These are phyloP conservation scores for Pristionchus maxplancki DNA, from an alignment of 2,888 invertebrate species.

Conservation along the genomic window DNA sequence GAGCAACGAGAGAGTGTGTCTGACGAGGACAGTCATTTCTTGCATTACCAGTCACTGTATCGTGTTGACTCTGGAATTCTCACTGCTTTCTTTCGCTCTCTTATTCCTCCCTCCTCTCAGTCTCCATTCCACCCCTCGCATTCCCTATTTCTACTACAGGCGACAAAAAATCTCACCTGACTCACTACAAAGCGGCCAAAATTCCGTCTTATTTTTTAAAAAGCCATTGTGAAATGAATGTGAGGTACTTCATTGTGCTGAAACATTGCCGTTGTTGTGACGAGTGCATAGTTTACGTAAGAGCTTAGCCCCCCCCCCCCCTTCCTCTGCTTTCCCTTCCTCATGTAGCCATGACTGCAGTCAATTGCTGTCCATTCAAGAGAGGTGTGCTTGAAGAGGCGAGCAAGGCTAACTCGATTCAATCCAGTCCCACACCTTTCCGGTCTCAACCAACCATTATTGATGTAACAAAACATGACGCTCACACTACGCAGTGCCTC, in stretches of 20 bases:
- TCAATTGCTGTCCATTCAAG: not conserved
- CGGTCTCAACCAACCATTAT: not conserved
- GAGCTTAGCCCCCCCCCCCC: not conserved
- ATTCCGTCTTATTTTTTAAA: no score
- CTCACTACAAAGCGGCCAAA: not conserved
- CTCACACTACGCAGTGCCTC: not conserved
- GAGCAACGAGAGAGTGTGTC: no score
- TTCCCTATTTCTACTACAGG: not conserved
- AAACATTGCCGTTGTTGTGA: not conserved
- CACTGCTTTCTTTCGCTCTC: conserved; percentile 13
- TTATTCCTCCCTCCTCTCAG: not conserved
- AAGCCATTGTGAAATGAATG: no score
- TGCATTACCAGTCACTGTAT: not conserved
- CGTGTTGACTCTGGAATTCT: not conserved
- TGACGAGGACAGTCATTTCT: no score
- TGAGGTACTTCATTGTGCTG: not conserved
- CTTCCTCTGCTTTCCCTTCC: not conserved
- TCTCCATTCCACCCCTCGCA: not conserved
- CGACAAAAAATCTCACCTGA: not conserved
- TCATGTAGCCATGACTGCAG: not conserved
- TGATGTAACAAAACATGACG: not conserved
- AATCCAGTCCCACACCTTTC: conserved; percentile 1
- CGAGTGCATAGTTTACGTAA: conserved; percentile 5
- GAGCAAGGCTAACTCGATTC: not conserved
- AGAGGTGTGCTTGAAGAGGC: not conserved